Evolutionary conservation across 2,113 vertebrate species (phyloP), one percentile per base, ranked within the genome.

Genomic region (Python bivittatus): DNA sequence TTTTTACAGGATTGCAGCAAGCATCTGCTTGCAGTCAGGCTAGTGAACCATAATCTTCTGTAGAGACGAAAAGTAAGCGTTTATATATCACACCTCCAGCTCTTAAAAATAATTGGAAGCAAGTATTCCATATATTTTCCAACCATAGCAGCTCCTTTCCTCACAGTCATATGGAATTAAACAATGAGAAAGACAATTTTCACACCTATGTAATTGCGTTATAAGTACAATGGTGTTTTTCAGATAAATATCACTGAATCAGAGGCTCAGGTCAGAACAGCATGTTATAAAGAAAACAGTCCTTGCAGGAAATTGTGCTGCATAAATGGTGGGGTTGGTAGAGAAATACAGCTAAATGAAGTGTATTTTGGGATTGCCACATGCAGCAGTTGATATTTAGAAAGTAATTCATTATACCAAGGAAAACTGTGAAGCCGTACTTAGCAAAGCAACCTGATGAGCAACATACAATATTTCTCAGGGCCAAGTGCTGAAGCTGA

Each of bases 71-170:
- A 9, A 88, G 48, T 1, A 1, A 1, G 7, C 22, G 20, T 91
- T 87, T 57, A 60, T 33, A 11, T 12, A 86, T 33, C 0, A n/a
- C 57, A 33, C n/a, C n/a, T 72, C 13, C 64, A 33, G 48, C 64
- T 72, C 64, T 64, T 64, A 29, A 64, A 64, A 64, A 64, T n/a
- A 29, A 64, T 29, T 10, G 25, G 25, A 61, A 27, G 27, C 57
- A 58, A 58, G 57, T 58, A 0, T 52, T 83, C 84, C 27, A n/a
- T 17, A 38, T 0, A 10, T 27, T 0, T 64, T 90, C 56, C 56
- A 4, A 27, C 27, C 4, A 33, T 3, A n/a, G 61, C 58, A 52
- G 4, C 38, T 84, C n/a, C 23, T 61, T 58, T 38, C 25, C 27
- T 17, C 33, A 86, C 27, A 88, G 27, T 88, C 17, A 42, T 9